Base-by-base conservation (phyloP, 1,140 invertebrate species). In the Proctacanthus coquilletti region DNA sequence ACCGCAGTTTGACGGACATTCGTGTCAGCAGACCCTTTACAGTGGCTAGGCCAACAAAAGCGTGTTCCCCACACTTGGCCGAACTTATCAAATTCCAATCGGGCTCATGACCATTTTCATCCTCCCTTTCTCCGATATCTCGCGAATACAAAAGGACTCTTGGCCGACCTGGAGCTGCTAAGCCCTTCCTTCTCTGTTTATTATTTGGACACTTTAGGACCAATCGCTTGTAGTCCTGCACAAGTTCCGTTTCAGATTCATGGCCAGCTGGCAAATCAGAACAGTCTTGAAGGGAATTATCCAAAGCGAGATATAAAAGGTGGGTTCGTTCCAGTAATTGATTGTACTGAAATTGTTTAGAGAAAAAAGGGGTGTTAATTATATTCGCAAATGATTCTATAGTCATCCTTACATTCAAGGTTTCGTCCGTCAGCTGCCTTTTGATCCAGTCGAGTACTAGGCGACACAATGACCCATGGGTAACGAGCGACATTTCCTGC, bases 161-260 rank as follows among this genome's bases (percentile, higher is more conserved):
- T 3, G 74, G 71, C 46, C 76, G 75, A 2, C 68, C 64, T 3
- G 74, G 73, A 38, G 73, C 71, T 36, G 68, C 51, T 18, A 64
- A 51, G 23, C 48, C 53, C 48, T 68, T 70, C 34, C 60, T 43
- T 45, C 61, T 47, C 64, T 39, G 49, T 52, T 57, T 63, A 67
- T 33, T 42, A 44, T 39, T 51, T 60, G 43, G 50, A 46, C 47
- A 60, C 48, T 72, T 71, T 36, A 70, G 60, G 0, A 71, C 71
- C 59, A 75, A 56, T 46, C 76, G 77, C 48, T 84, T 83, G 62
- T 88, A 87, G 53, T 86, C 82, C 49, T 80, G 77, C 5, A 87
- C 74, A 29, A 83, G 69, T 45, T 84, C 80, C 3, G 77, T 78
- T 52, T 84, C 75, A 42, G 74, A 51, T 35, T 52, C 45, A 4